Evolutionary conservation across 2,888 invertebrate species (phyloP).

Genomic region (Cataglyphis livida): DNA sequence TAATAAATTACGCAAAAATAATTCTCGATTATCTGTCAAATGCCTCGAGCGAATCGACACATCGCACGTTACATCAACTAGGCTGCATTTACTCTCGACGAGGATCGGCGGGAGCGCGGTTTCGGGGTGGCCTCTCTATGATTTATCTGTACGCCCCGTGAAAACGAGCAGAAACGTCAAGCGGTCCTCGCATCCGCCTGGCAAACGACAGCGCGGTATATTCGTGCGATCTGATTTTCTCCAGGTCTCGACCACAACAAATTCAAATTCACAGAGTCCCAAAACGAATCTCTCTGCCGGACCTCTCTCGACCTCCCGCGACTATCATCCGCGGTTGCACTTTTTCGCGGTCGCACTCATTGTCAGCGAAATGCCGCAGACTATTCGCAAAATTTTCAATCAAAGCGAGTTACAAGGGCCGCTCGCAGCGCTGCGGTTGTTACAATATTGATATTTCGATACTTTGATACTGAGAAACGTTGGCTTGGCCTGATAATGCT

Average conservation of each 20-base stretch:
- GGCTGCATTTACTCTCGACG: conserved; percentile 8
- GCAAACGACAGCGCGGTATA: conserved; percentile 64
- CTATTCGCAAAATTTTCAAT: conserved; percentile 50
- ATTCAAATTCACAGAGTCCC: conserved; percentile 47
- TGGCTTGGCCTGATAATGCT: background rate
- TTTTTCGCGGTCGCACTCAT: conserved; percentile 37
- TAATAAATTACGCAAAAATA: background rate
- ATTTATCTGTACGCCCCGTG: conserved; percentile 40
- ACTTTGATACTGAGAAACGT: conserved; percentile 8
- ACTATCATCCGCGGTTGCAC: conserved; percentile 27
- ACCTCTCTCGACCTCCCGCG: background rate
- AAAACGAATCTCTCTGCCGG: conserved; percentile 3
- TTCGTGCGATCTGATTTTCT: conserved; percentile 65
- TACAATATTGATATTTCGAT: conserved; percentile 12
- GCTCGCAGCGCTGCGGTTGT: background rate
- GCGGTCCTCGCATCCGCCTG: conserved; percentile 47
- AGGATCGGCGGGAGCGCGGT: background rate
- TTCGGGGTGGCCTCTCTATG: conserved; percentile 4
- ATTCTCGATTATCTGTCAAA: conserved; percentile 29
- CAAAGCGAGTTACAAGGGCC: conserved; percentile 16
- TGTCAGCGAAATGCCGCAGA: conserved; percentile 19
- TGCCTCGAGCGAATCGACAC: background rate
- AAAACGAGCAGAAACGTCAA: conserved; percentile 43
- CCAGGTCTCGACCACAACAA: conserved; percentile 58
- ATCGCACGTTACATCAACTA: conserved; percentile 12